Conservation (phyloP, 2,797 vertebrate genomes). For the Hippocampus kuda region DNA sequence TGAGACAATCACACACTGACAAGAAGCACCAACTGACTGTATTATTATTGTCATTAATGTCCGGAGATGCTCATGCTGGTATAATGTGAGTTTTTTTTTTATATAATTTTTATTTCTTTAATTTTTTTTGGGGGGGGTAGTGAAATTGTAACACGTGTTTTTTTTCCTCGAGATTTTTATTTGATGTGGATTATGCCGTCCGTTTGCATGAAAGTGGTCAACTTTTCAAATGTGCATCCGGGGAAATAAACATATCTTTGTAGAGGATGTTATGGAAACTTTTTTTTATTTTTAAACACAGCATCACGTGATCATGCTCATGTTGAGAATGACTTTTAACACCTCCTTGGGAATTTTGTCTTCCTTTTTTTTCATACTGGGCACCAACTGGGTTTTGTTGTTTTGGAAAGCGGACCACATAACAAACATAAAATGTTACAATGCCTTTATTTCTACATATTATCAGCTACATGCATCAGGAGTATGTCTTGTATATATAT, state of each 20-base stretch:
- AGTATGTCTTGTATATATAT: not conserved
- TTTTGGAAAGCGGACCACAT: not conserved
- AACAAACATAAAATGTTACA: not conserved
- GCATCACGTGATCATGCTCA: not conserved
- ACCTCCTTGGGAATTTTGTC: not conserved
- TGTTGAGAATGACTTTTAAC: not conserved
- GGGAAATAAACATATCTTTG: constrained; percentile 49
- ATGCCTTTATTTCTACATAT: constrained; percentile 1
- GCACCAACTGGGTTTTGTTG: not conserved
- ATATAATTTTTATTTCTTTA: not conserved
- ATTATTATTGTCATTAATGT: constrained; percentile 5
- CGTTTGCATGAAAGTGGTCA: constrained; percentile 54
- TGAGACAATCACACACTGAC: not conserved
- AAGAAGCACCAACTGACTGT: constrained; percentile 17
- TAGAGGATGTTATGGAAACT: not conserved
- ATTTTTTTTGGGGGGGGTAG: constrained; percentile 1
- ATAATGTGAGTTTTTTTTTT: constrained; percentile 23
- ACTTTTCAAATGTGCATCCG: constrained; percentile 49
- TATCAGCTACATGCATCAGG: not conserved
- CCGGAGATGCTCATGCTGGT: constrained; percentile 28
- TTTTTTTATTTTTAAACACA: not conserved
- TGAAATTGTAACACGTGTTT: constrained; percentile 27
- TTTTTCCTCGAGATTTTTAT: constrained; percentile 2
- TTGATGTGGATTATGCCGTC: constrained; percentile 22
- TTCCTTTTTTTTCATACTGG: not conserved